Conservation (phyloP, 2,888 invertebrate species). For the Drosophila phalerata region DNA sequence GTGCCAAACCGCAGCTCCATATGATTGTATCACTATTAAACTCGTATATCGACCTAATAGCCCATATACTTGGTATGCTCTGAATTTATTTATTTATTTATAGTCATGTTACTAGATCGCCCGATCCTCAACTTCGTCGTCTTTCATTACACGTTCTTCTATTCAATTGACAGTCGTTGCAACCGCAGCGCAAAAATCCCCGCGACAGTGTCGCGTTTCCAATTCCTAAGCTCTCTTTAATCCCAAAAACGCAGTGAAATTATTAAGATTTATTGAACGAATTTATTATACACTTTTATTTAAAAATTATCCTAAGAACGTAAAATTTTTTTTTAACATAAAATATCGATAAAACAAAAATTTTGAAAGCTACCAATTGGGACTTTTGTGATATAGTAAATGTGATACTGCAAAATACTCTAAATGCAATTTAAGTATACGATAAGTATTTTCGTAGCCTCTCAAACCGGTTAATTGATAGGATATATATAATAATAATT, state of each 20-base stretch:
- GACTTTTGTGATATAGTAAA: no score
- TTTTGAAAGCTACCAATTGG: no score
- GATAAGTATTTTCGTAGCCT: no score
- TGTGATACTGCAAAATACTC: no score
- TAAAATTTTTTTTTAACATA: no score
- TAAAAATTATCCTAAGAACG: no score
- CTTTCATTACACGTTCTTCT: slow-evolving; percentile 31
- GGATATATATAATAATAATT: no score
- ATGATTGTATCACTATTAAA: slow-evolving; percentile 8
- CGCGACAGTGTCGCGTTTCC: slow-evolving; percentile 36
- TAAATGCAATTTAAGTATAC: no score
- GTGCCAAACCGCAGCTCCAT: slow-evolving; percentile 46
- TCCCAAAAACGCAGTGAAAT: slow-evolving; percentile 17
- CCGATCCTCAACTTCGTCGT: slow-evolving; percentile 28
- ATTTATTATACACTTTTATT: neutral
- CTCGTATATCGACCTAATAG: slow-evolving; percentile 53
- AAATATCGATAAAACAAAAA: no score
- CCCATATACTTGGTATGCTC: slow-evolving; percentile 54
- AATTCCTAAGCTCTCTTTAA: slow-evolving; percentile 28
- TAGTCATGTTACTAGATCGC: slow-evolving; percentile 19
- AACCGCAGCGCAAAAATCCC: slow-evolving; percentile 55
- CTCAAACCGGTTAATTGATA: no score
- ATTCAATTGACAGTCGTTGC: slow-evolving; percentile 42
- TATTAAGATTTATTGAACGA: neutral
- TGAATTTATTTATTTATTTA: slow-evolving; percentile 18